Conservation (phyloP, 2,797 vertebrate genomes). For the Morelia viridis region DNA sequence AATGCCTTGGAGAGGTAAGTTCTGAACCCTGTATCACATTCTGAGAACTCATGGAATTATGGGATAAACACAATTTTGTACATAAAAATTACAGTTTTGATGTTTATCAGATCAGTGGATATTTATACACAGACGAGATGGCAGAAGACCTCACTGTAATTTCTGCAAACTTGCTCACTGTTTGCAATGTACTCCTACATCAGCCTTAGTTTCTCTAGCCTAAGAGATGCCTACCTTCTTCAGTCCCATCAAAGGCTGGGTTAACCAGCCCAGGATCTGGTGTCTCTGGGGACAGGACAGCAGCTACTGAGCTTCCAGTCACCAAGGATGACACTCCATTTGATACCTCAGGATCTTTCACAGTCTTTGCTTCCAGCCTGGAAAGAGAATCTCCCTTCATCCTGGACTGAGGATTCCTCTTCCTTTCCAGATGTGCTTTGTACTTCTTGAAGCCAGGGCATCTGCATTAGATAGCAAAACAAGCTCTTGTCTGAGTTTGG, state of each 20-base stretch:
- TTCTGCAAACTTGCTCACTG: too few relatives aligned
- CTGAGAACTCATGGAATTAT: not conserved
- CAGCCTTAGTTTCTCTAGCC: not conserved
- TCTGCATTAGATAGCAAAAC: conserved; percentile 66
- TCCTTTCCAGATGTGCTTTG: conserved; percentile 81
- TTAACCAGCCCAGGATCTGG: conserved; percentile 88
- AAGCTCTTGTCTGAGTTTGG: not conserved
- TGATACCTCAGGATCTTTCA: conserved; percentile 54
- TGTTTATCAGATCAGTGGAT: too few relatives aligned
- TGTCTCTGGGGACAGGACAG: conserved; percentile 69
- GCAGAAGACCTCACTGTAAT: not conserved
- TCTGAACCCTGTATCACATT: not conserved
- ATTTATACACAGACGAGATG: not conserved
- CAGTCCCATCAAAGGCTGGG: conserved; percentile 88
- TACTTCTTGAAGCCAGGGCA: conserved; percentile 86
- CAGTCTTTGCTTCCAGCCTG: conserved; percentile 69
- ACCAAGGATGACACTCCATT: conserved; percentile 33
- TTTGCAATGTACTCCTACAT: not conserved
- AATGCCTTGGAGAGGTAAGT: not conserved
- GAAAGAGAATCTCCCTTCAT: conserved; percentile 77
- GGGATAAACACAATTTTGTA: not conserved
- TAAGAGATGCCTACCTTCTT: conserved; percentile 80
- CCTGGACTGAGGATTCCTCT: conserved; percentile 79
- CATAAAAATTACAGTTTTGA: not conserved
- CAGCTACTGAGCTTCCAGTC: conserved; percentile 70